Evolutionary conservation across 2,113 vertebrate species (phyloP), one percentile per base, ranked within the genome.

Genomic region (Strix uralensis): DNA sequence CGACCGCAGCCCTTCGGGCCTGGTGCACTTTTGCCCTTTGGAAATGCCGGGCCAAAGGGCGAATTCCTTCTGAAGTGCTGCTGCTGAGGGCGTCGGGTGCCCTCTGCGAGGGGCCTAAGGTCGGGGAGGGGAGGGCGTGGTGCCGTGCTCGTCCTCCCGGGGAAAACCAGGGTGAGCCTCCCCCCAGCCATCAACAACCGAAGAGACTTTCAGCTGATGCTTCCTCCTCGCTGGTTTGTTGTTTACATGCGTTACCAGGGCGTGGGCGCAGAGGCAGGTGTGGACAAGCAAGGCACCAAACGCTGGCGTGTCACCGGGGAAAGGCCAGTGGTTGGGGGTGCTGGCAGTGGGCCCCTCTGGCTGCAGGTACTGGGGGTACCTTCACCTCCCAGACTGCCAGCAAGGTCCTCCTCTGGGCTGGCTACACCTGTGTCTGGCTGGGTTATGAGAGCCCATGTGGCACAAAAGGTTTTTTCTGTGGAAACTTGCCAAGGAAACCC

Each of bases 401-500:
- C 3, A 1, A 13, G 23, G 54, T 8, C 32, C 57, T 51, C 36
- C 12, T 5, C 5, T 2, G 4, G 22, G 10, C 7, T 22, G 67
- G 18, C 9, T 18, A 2, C 29, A 3, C 6, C 51, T 16, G 0
- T 3, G 52, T 10, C 38, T 14, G 57, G 9, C 65, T 0, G 7
- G 23, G 7, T 3, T 27, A 4, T 3, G 19, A n/a, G 44, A 32
- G 30, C 5, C 71, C 14, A 0, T 6, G 17, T 36, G 7, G 34
- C 3, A 12, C 1, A 0, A 25, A 38, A 91, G 44, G 27, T 21
- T 34, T 65, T 47, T 29, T 9, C 49, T 36, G 10, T 20, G 34
- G 29, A 58, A 93, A 46, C 5, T 42, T 20, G 57, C 8, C 52
- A 21, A 40, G 46, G 73, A 81, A 88, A 36, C 9, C 18, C 29